These are phyloP conservation scores for Zygothrica quintamaculata DNA, from an alignment of 2,888 invertebrate species.

Conservation along the genomic window DNA sequence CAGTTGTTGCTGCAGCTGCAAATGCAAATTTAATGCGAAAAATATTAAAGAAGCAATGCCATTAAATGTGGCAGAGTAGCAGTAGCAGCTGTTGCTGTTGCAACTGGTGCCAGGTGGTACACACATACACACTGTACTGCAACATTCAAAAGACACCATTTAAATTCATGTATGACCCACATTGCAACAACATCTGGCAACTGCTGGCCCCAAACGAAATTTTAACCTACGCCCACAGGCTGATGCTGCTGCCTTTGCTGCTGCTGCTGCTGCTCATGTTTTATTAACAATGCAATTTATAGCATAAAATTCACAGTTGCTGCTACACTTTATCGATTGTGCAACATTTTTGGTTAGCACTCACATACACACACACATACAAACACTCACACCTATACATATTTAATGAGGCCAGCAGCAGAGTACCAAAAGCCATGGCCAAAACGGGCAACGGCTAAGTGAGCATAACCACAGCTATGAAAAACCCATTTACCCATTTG, in stretches of 20 bases:
- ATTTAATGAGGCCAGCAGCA: constrained; percentile 47
- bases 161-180: constrained; percentile 82
- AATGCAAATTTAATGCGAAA: constrained; percentile 74
- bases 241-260: too few species aligned
- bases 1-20: constrained; percentile 26
- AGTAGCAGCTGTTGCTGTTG: constrained; percentile 24
- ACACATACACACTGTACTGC: constrained; percentile 20
- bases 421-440: constrained; percentile 44
- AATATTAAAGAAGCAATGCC: constrained; percentile 50
- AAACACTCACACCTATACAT: too few species aligned
- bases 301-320: constrained; percentile 66
- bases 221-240: constrained; percentile 5
- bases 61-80: constrained; percentile 40
- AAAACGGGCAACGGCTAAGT: constrained; percentile 33
- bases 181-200: constrained; percentile 48
- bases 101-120: constrained; percentile 28
- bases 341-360: constrained; percentile 23
- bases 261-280: constrained; percentile 61
- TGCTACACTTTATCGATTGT: constrained; percentile 51
- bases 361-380: too few species aligned
- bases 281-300: constrained; percentile 77
- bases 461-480: constrained; percentile 42
- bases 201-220: neutral
- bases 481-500: constrained; percentile 11
- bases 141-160: constrained; percentile 77